Conservation (phyloP, 2,797 vertebrate genomes). For the Clarias fuscus region DNA sequence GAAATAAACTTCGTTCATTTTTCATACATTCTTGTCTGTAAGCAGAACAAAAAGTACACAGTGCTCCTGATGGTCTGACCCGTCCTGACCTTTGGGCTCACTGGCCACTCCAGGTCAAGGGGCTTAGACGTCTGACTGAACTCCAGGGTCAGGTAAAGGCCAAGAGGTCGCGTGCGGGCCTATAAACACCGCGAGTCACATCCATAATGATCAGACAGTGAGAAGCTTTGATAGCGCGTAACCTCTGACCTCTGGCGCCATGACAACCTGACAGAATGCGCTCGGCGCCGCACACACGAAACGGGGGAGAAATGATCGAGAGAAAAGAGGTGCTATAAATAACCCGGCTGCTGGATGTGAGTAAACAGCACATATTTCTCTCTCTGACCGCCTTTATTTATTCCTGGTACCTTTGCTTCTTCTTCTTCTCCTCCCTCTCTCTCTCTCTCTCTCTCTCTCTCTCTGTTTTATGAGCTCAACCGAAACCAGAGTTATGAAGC, state of each 20-base stretch:
- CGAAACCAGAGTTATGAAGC: neutral
- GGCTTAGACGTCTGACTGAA: conserved; percentile 53
- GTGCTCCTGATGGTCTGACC: conserved; percentile 27
- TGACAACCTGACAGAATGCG: conserved; percentile 55
- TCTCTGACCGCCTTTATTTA: conserved; percentile 41
- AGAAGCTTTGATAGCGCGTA: conserved; percentile 63
- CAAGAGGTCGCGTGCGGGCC: conserved; percentile 62
- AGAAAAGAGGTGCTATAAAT: conserved; percentile 51
- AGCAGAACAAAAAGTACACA: conserved; percentile 14
- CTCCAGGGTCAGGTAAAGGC: conserved; percentile 56
- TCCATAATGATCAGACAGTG: conserved; percentile 63
- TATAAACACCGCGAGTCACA: conserved; percentile 64
- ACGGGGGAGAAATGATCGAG: neutral
- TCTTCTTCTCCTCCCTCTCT: neutral
- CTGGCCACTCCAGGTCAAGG: conserved; percentile 43
- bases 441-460: neutral
- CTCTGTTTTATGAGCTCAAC: neutral
- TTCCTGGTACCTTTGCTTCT: neutral
- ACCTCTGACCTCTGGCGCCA: conserved; percentile 62
- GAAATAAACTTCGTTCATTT: neutral
- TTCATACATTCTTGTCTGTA: neutral
- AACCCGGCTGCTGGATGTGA: conserved; percentile 8
- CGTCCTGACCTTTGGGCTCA: conserved; percentile 30
- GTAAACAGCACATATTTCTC: conserved; percentile 39
- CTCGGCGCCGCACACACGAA: neutral